Base-by-base conservation (phyloP, 2,888 invertebrate genomes). In the Limnephilus rhombicus region DNA sequence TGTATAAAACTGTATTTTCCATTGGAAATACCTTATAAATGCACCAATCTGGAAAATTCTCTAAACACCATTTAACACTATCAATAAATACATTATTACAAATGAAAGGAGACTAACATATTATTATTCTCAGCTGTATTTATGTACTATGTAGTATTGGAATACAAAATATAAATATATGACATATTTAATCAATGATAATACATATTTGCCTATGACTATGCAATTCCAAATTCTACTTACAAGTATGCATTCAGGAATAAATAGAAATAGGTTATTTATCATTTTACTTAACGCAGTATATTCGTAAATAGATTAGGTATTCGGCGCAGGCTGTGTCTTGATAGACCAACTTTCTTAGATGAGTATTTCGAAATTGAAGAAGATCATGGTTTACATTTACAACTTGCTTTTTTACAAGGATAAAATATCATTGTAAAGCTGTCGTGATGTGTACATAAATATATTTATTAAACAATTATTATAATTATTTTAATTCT, bases 141-240 rank as follows among this genome's bases (percentile, higher is more conserved):
- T 92, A 68, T 89, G 49, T 85, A 87, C 82, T 90, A 83, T 68
- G 49, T 87, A 86, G 53, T 82, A 89, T 91, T 68, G 68, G 41
- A 80, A 89, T 89, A 91, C 41, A 68, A 45, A 87, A 88, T 81
- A 88, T 81, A 91, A 68, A 91, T 90, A 83, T 53, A 90, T 68
- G 29, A 80, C 68, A 85, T 85, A 91, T 45, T 86, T 37, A 37
- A 49, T 85, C 81, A 85, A 37, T 89, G 29, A 83, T 91, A 91
- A 83, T 68, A 80, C n/a, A 83, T 91, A 91, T 85, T 92, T 92
- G 92, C 91, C 91, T 92, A 92, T 91, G 91, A 92, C 92, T 92
- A 92, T 92, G 92, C 92, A 92, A 92, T 92, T 92, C 91, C 91
- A 82, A 90, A 92, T 53, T 92, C 92, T 90, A 92, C 80, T 83